phyloP scores from a whole-genome alignment of 2,888 invertebrate species.

The Julus scandinavius region DNA sequence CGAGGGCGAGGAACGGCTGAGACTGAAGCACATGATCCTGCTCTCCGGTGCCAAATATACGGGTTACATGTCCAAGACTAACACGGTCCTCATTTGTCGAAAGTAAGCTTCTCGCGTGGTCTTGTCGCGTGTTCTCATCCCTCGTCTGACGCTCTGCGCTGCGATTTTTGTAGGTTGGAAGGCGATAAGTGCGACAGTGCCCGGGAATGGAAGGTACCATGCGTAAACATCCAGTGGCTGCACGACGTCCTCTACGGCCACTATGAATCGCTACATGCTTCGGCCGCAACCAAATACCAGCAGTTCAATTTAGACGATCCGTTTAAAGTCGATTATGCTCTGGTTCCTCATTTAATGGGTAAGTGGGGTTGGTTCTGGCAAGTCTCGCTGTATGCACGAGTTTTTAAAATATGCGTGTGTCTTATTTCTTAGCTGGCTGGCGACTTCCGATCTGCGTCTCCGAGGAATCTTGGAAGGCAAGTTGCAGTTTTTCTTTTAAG shows the following conservation, averaged over 20 bases:
- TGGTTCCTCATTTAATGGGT: conserved; percentile 92
- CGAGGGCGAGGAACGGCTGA: conserved; percentile 82
- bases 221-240: conserved; percentile 93
- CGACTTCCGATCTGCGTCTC: conserved; percentile 91
- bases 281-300: conserved; percentile 79
- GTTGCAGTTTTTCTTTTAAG: conserved; percentile 42
- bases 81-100: conserved; percentile 70
- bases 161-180: conserved; percentile 73
- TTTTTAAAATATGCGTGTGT: not conserved
- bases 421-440: conserved; percentile 80
- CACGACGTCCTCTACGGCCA: conserved; percentile 92
- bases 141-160: not conserved
- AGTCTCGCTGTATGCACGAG: not conserved
- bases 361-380: conserved; percentile 64
- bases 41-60: conserved; percentile 86
- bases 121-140: not conserved
- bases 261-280: conserved; percentile 75
- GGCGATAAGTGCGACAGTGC: conserved; percentile 90
- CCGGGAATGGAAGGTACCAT: conserved; percentile 89
- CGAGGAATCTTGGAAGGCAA: conserved; percentile 66
- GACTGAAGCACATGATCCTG: conserved; percentile 85
- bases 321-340: conserved; percentile 85
- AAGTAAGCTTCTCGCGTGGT: conserved; percentile 62
- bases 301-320: conserved; percentile 83
- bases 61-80: conserved; percentile 69